Evolutionary conservation across 2,888 invertebrate species (phyloP), one percentile per base, ranked within the genome.

Genomic region (Dioctria rufipes): DNA sequence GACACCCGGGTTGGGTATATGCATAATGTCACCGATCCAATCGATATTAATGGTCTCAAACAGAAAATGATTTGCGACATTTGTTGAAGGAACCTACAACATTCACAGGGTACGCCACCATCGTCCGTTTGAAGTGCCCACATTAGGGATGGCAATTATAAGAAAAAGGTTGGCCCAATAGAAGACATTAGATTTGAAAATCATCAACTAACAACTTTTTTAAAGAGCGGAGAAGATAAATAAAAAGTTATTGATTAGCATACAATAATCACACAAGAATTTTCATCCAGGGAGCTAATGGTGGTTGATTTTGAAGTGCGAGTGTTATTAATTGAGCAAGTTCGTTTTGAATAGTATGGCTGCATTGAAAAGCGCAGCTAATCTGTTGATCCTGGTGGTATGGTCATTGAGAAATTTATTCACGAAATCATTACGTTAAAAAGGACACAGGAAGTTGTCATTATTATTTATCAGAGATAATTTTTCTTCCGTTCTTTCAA

Each of bases 81-180:
- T 77, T 75, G 73, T 75, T 60, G 58, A 75, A 40, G 37, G 73
- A 75, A 42, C 9, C 43, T 58, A 60, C 25, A 25, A 25, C 25
- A 43, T 43, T 60, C 60, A 60, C 25, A 25, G 13, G 63, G 61
- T 51, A 25, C 25, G 25, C 25, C 25, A 25, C 25, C 25, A 25
- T 63, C 77, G 49, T 3, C 63, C 49, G 61, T 63, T 77, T 63
- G 77, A 77, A 77, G 63, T 43, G 63, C 49, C 69, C 77, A 63
- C 77, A 63, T 77, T 77, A 77, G 63, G 49, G 13, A 39, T 77
- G 63, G 77, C 49, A 77, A 77, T 77, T 77, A 77, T 51, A 77
- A 63, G 63, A 49, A 9, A 54, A 73, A 60, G 40, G 61, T 37
- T 61, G 13, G 63, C n/a, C 69, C 46, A 54, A 37, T 46, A n/a